Conservation (phyloP, 2,888 invertebrate genomes). For the Dicranocentrus wangi region DNA sequence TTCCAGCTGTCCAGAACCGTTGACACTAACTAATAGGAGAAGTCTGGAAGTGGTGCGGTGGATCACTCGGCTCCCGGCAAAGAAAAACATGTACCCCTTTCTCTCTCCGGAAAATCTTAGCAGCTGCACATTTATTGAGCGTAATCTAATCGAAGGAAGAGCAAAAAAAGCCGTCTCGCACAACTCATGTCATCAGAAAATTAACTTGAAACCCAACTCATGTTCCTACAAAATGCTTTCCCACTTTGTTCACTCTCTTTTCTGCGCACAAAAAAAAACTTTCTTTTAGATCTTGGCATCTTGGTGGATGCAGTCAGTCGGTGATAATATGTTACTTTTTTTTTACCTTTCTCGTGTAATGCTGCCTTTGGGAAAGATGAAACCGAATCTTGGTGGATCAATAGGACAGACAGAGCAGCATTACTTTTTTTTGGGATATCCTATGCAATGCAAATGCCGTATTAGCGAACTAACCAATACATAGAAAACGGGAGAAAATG, state of each 20-base stretch:
- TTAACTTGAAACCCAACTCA: slow-evolving; percentile 47
- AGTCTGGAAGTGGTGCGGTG: neutral
- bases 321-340: too few species aligned
- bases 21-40: neutral
- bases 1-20: slow-evolving; percentile 12
- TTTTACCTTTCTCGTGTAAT: too few species aligned
- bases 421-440: too few species aligned
- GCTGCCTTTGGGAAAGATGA: neutral
- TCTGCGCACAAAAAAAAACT: too few species aligned
- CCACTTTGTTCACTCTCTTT: neutral
- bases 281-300: too few species aligned
- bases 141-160: slow-evolving; percentile 30
- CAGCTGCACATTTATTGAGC: slow-evolving; percentile 19
- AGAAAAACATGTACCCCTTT: too few species aligned
- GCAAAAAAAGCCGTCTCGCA: slow-evolving; percentile 3
- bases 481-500: too few species aligned
- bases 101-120: neutral
- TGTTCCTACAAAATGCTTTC: slow-evolving; percentile 21
- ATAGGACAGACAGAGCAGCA: too few species aligned
- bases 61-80: too few species aligned
- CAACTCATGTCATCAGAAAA: slow-evolving; percentile 56
- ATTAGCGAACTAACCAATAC: too few species aligned
- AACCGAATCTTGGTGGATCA: slow-evolving; percentile 4
- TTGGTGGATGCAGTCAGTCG: too few species aligned
- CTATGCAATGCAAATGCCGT: too few species aligned